Evolutionary conservation across 2,888 invertebrate species (phyloP), one percentile per base, ranked within the genome.

Genomic region (Amphipoea oculea): DNA sequence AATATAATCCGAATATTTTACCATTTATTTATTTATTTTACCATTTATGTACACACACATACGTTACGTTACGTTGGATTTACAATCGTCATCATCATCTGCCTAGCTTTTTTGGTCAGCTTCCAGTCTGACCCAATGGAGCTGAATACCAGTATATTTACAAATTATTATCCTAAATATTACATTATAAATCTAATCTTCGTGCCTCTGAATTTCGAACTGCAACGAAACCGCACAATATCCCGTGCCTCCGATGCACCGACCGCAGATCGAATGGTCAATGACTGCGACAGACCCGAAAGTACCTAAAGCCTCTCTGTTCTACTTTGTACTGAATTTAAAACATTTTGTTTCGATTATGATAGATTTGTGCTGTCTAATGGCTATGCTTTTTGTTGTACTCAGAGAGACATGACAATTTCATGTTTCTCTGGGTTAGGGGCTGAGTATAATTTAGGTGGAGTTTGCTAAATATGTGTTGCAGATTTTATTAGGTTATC

Each of bases 221-320:
- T 20, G 36, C 29, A 67, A 12, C 23, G 3, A 79, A 78, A 88
- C 86, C 84, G 60, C 86, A 85, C 87, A 88, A 86, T 82, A 74
- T 73, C 69, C 74, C n/a, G 12, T 48, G 62, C 36, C 69, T 74
- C 57, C 68, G 57, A 6, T 70, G 74, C 62, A 73, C n/a, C 63
- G 76, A 82, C 87, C 87, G 77, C 89, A 88, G 62, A 80, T 80
- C 66, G 81, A 86, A 81, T 76, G 70, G 75, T 60, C 74, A 82
- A 7, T 65, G 76, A 48, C 71, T 80, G 69, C 70, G 63, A 73
- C 78, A 40, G 65, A 79, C 42, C 3, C 14, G 11, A 14, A 40
- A 42, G 36, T 40, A 14, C 29, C 17, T 36, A 51, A 36, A 60
- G 45, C 29, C 62, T 63, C 23, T 63, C 14, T 42, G 29, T 67